Evolutionary conservation across 1,140 invertebrate species (phyloP), one percentile per base, ranked within the genome.

Genomic region (Gyrodactylus salaris): DNA sequence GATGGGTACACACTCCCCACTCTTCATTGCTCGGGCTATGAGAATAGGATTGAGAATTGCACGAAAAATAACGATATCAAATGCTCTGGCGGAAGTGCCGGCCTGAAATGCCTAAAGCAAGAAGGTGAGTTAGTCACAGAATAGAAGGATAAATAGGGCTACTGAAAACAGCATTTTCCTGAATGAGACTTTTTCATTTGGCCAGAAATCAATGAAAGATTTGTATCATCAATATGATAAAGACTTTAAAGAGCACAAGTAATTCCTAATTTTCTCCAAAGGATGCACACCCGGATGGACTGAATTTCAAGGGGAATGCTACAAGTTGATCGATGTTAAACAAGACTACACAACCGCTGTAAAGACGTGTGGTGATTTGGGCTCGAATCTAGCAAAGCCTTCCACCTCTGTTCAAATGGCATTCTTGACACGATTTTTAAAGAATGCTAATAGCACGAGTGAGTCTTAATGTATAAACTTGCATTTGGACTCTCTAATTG

Each of bases 281-380:
- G 69, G 69, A 16, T 72, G 71, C 23, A 16, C 26, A 2, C 24
- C 16, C 21, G 71, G 72, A 25, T 73, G 72, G 72, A 1, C 26
- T 16, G n/a, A n/a, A 22, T 73, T 73, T 69, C n/a, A 26, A 19
- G 72, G 72, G 1, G 34, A 7, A 1, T 73, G 72, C 26, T 73
- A 73, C 26, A 22, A 2, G 26, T 19, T 73, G 1, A 26, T 25
- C 25, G 25, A 25, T 24, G 20, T 24, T 19, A 25, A 25, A 25
- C 25, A 25, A 20, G n/a, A 21, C 25, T 71, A 25, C 26, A 25
- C 25, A 71, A n/a, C 20, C 16, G 70, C 70, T 71, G 70, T 24
- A 25, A 25, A 22, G 1, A 20, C 25, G 1, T 71, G 70, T 25
- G n/a, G 26, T 19, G 26, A 71, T 1, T 26, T 1, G 26, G 26